Conservation (phyloP, 2,888 invertebrate species). For the Druceiella hillmani region DNA sequence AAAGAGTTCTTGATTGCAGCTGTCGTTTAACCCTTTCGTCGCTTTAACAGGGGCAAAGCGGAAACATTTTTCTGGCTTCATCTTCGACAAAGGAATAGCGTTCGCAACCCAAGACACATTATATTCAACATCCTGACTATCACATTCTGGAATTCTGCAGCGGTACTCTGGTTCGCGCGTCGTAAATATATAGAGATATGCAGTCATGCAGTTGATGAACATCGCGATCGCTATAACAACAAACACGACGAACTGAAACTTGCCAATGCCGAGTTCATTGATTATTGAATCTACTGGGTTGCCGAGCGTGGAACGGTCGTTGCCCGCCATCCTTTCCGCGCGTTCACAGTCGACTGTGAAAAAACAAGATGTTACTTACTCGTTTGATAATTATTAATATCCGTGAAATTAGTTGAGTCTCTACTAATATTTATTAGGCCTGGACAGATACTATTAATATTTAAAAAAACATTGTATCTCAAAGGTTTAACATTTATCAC, state of each 20-base stretch:
- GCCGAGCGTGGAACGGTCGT: too few relatives aligned
- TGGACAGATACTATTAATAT: too few relatives aligned
- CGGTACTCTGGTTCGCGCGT: slow-evolving; percentile 1
- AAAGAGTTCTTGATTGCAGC: too few relatives aligned
- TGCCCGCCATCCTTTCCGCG: too few relatives aligned
- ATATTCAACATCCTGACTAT: background rate
- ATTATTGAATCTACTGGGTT: background rate
- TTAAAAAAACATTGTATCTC: too few relatives aligned
- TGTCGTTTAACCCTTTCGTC: too few relatives aligned
- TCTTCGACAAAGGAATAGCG: background rate
- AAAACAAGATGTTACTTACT: too few relatives aligned
- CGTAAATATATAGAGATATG: background rate
- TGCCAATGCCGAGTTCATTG: slow-evolving; percentile 2
- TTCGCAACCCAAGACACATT: background rate
- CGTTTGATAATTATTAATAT: too few relatives aligned
- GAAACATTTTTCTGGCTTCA: background rate
- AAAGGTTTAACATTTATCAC: too few relatives aligned
- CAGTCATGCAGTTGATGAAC: slow-evolving; percentile 1
- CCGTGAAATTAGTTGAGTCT: too few relatives aligned
- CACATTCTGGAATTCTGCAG: background rate
- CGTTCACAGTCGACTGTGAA: too few relatives aligned
- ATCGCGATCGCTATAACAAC: background rate
- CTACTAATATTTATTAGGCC: too few relatives aligned
- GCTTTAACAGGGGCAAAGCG: slow-evolving; percentile 12
- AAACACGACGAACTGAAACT: background rate